Evolutionary conservation across 1,140 invertebrate species (phyloP).

Genomic region (Drosophila triauraria): DNA sequence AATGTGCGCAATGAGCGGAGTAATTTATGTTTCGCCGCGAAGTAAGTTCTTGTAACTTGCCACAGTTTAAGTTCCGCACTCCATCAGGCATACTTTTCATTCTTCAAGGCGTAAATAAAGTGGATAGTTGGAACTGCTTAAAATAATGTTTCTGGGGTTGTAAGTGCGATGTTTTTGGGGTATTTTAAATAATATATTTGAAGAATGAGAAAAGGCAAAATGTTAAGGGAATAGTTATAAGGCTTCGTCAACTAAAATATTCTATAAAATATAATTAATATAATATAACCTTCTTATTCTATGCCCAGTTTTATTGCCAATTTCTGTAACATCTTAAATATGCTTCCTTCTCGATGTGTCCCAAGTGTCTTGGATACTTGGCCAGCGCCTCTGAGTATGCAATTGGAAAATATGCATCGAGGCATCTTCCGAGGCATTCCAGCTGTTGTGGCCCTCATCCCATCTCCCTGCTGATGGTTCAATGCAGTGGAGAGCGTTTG

Average conservation of each 20-base stretch:
- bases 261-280: too few relatives aligned
- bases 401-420: conserved; percentile 44
- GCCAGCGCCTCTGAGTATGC: conserved; percentile 39
- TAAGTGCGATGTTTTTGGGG: neutral
- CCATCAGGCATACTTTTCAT: conserved; percentile 2
- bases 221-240: too few relatives aligned
- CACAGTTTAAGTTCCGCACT: conserved; percentile 14
- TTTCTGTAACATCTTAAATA: neutral
- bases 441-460: conserved; percentile 14
- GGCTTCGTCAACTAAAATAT: too few relatives aligned
- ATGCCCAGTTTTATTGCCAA: conserved; percentile 6
- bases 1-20: conserved; percentile 47
- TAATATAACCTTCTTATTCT: too few relatives aligned
- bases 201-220: neutral
- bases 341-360: neutral
- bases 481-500: conserved; percentile 51
- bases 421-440: conserved; percentile 39
- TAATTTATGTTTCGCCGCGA: conserved; percentile 49
- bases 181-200: neutral
- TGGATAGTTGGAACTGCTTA: neutral
- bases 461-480: conserved; percentile 18
- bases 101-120: conserved; percentile 1
- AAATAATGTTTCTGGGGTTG: neutral
- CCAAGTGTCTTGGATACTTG: conserved; percentile 34
- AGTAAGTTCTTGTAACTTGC: conserved; percentile 19